A percentile compares a stretch with the other conserved stretches of the same genome.
Evolutionary conservation across 2,888 invertebrate genomes (phyloP).

Genomic region (Tipula unca): DNA sequence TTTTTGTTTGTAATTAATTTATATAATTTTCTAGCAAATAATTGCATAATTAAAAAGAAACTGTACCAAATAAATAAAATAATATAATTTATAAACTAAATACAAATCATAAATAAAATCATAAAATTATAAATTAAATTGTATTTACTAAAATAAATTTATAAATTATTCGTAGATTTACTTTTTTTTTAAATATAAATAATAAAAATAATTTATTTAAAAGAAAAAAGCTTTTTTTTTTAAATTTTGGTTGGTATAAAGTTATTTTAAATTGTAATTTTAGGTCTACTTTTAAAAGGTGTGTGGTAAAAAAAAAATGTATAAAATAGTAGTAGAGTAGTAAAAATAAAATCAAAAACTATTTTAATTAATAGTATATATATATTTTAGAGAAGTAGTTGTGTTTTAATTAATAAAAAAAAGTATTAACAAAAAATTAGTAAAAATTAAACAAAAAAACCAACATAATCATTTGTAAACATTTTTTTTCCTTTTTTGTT

Average conservation of each 20-base stretch:
- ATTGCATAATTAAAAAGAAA: constrained; percentile 19
- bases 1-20: not conserved
- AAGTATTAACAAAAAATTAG: not conserved
- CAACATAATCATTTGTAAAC: not conserved
- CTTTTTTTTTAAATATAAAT: not conserved
- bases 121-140: not conserved
- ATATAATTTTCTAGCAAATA: constrained; percentile 18
- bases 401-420: constrained; percentile 15
- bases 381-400: constrained; percentile 9
- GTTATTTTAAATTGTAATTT: constrained; percentile 3
- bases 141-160: not conserved
- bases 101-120: not conserved
- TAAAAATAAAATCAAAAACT: not conserved
- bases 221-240: not conserved
- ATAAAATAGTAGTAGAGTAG: not conserved
- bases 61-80: constrained; percentile 17
- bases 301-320: not conserved
- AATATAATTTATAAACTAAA: not conserved
- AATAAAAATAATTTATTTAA: not conserved
- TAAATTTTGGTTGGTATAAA: not conserved
- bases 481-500: not conserved
- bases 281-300: not conserved
- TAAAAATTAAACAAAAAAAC: not conserved
- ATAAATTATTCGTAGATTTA: not conserved
- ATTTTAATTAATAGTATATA: constrained; percentile 15